Conservation (phyloP, 2,797 vertebrate species). For the Protosalanx chinensis region DNA sequence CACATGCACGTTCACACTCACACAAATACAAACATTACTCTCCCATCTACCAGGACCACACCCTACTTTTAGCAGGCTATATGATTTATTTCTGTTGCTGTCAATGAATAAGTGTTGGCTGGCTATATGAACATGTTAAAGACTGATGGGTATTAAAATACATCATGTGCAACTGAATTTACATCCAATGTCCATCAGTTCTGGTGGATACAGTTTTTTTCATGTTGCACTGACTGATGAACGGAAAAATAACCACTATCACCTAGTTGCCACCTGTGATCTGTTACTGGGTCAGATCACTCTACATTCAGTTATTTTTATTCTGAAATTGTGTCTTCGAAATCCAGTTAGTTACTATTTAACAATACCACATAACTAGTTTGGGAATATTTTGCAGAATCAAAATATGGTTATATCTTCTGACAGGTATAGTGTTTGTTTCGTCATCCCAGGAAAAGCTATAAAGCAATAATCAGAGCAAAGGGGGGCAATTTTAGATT, state of each 20-base stretch:
- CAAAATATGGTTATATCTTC: too few species aligned
- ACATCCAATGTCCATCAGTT: neutral
- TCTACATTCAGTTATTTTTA: neutral
- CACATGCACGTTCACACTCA: neutral
- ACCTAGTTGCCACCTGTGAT: too few species aligned
- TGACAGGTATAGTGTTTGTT: too few species aligned
- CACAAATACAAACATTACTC: neutral
- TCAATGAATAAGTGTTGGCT: constrained; percentile 34
- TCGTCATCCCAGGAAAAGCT: too few species aligned
- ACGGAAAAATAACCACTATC: neutral
- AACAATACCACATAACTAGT: too few species aligned
- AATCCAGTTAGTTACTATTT: too few species aligned
- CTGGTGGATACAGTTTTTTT: neutral
- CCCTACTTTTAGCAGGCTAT: constrained; percentile 56
- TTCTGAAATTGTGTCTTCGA: too few species aligned
- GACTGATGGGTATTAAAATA: neutral
- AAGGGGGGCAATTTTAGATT: too few species aligned
- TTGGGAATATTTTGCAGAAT: too few species aligned
- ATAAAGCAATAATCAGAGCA: too few species aligned
- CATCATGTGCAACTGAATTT: neutral
- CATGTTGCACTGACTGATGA: neutral
- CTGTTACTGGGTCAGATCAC: neutral
- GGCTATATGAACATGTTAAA: constrained; percentile 21
- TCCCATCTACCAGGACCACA: constrained; percentile 60
- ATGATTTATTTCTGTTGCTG: constrained; percentile 17